phyloP scores from a whole-genome alignment of 2,888 invertebrate genomes.

The Dichetophora obliterata region DNA sequence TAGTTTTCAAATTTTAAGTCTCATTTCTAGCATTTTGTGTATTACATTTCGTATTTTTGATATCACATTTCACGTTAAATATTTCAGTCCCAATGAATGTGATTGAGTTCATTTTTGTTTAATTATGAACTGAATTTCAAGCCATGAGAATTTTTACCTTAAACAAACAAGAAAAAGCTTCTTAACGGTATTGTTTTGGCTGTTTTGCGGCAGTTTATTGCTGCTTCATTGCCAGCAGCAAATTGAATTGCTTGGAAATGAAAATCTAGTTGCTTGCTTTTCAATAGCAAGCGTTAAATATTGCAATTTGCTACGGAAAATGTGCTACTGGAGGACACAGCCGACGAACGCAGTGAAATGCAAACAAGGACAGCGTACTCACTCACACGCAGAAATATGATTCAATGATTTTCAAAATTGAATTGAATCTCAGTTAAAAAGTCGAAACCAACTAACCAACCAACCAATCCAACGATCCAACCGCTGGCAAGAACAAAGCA shows the following conservation, averaged over 20 bases:
- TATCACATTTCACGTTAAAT: too few relatives aligned
- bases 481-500: too few relatives aligned
- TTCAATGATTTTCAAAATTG: slow-evolving; percentile 1
- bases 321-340: not conserved
- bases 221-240: not conserved
- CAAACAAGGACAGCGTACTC: not conserved
- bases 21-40: too few relatives aligned
- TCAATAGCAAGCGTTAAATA: not conserved
- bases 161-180: not conserved
- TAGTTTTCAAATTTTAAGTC: too few relatives aligned
- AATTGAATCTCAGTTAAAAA: not conserved
- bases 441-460: too few relatives aligned
- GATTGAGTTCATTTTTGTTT: too few relatives aligned
- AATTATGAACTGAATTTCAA: too few relatives aligned
- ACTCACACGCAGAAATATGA: not conserved
- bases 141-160: too few relatives aligned
- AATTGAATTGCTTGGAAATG: not conserved
- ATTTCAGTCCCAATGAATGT: too few relatives aligned
- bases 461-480: too few relatives aligned
- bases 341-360: not conserved
- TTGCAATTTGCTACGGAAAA: not conserved
- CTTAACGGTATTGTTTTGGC: not conserved
- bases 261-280: not conserved
- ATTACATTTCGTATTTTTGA: too few relatives aligned
- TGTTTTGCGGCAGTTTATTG: too few relatives aligned